Evolutionary conservation across 2,113 vertebrate species (phyloP).

Genomic region (Trogon surrucura): DNA sequence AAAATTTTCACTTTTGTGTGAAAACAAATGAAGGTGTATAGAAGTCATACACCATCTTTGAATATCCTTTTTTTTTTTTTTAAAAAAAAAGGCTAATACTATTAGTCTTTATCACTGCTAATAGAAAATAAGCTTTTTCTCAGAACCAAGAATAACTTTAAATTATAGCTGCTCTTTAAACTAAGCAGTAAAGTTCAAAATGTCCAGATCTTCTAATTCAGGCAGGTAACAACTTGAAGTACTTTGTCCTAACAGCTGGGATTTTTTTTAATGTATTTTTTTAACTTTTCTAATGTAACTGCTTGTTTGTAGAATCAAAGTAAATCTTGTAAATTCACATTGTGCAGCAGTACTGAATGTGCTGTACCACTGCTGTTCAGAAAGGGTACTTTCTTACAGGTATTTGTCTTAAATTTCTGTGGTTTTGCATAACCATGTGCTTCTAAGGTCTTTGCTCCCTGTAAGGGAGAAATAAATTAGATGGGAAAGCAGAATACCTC

Average conservation of each 20-base stretch:
- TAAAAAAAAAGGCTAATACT: neutral
- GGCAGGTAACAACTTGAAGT: neutral
- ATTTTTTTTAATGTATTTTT: neutral
- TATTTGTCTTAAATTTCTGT: neutral
- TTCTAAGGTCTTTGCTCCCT: neutral
- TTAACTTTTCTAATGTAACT: neutral
- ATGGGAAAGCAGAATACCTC: neutral
- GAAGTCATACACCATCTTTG: accelerated
- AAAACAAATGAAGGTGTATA: neutral
- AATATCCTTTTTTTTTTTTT: neutral
- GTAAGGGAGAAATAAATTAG: neutral
- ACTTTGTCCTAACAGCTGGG: neutral
- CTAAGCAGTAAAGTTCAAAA: neutral
- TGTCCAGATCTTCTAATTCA: neutral
- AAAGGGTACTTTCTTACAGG: neutral
- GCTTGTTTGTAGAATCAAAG: neutral
- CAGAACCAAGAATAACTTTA: neutral
- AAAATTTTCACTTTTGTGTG: neutral
- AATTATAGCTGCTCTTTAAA: neutral
- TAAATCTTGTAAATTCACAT: neutral
- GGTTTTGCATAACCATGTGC: neutral
- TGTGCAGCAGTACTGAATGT: neutral
- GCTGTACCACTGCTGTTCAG: neutral
- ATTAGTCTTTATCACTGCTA: neutral
- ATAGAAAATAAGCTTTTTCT: neutral